Base-by-base conservation (phyloP, 2,888 invertebrate genomes). In the Pandemis heparana region DNA sequence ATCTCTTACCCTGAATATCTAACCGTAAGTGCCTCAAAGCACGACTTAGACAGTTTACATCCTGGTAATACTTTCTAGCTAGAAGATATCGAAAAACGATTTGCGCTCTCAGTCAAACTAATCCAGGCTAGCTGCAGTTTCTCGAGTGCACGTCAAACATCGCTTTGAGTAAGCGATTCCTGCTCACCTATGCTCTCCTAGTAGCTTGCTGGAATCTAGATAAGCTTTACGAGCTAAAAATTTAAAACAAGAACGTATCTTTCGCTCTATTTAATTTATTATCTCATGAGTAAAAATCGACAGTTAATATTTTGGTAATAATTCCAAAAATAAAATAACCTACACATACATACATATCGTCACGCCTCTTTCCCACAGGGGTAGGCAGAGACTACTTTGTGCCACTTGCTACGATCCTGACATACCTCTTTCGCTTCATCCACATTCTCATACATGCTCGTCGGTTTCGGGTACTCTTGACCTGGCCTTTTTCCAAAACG, bases 81-180 rank as follows among this genome's bases (percentile, higher is more conserved):
- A 41, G 65, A 69, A 64, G 65, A 51, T 70, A 74, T 70, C 69
- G 74, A 70, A 74, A 74, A 74, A 69, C 74, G 74, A 74, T 74
- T 74, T 70, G 43, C 69, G 61, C n/a, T 51, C 62, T 56, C 59
- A 64, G 69, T 39, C 38, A 23, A 66, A 64, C 70, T 74, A 69
- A 74, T 74, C 74, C 70, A 18, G 56, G 18, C 62, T 43, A 51
- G 72, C 67, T 72, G 65, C 64, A 69, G 48, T 64, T 65, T 72
- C 62, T 41, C 60, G 41, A 74, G 74, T 64, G 69, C 74, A 61
- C 74, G 70, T 64, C 74, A 74, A 74, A 74, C 74, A 74, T 38
- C 73, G 64, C 74, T 74, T 60, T 38, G 64, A 48, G n/a, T 65
- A 48, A 65, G 38, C 32, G 65, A n/a, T 60, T 32, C 60, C 60